These are phyloP conservation scores for Rhea americana DNA, from an alignment of 2,113 vertebrate genomes.

Conservation along the genomic window DNA sequence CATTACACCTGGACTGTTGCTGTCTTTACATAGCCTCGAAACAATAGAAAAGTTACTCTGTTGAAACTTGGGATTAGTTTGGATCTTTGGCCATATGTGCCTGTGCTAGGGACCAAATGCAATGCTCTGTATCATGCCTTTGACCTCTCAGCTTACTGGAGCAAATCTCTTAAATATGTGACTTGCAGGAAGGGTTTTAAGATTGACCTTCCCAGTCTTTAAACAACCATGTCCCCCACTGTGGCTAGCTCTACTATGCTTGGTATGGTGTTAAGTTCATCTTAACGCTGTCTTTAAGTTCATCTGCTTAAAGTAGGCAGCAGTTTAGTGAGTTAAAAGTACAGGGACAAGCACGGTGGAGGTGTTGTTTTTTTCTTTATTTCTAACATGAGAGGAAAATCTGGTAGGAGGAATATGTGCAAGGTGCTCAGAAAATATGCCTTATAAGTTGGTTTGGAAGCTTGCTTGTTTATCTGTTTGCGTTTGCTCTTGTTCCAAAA, in stretches of 20 bases:
- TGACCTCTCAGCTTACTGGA: neutral
- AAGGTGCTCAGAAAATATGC: too few species aligned
- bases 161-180: neutral
- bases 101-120: conserved; percentile 8
- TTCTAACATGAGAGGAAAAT: neutral
- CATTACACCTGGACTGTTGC: neutral
- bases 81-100: neutral
- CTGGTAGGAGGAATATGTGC: neutral
- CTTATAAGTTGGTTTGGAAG: neutral
- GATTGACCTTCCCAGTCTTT: neutral
- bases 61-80: neutral
- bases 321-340: neutral
- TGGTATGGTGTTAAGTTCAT: neutral
- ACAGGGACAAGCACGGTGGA: neutral
- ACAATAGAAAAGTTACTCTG: neutral
- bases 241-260: neutral
- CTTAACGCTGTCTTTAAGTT: neutral
- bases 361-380: neutral
- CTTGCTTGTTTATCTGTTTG: conserved; percentile 44
- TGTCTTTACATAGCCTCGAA: conserved; percentile 3
- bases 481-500: neutral
- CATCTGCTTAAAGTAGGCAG: neutral
- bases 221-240: neutral
- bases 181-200: neutral
- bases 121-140: neutral